Conservation (phyloP, 2,113 vertebrate species). For the Rattus rattus region DNA sequence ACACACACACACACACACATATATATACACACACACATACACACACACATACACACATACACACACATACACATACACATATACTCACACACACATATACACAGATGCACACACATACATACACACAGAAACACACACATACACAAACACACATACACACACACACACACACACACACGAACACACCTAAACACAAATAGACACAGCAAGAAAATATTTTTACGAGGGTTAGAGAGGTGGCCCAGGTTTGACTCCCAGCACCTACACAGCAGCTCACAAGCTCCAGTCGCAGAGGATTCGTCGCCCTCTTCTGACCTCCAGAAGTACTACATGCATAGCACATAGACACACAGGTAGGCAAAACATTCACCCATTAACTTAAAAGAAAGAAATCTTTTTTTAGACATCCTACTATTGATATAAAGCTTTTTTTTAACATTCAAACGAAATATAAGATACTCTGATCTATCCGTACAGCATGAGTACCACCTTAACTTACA, state of each 20-base stretch:
- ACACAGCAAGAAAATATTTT: background rate
- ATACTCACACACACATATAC: too few relatives aligned
- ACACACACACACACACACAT: too few relatives aligned
- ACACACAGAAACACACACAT: too few relatives aligned
- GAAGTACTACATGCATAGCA: too few relatives aligned
- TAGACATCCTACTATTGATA: constrained; percentile 67
- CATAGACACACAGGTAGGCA: background rate
- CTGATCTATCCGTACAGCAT: constrained; percentile 38
- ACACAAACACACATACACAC: background rate
- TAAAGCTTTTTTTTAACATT: constrained; percentile 80
- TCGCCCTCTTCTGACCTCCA: background rate
- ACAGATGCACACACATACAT: too few relatives aligned
- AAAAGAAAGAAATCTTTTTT: background rate
- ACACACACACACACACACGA: background rate
- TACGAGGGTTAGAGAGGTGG: background rate
- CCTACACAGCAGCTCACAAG: background rate
- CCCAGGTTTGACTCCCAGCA: background rate
- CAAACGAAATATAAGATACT: constrained; percentile 16
- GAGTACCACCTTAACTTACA: background rate
- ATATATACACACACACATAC: background rate
- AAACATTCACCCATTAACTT: background rate
- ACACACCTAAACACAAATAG: background rate
- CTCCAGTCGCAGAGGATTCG: too few relatives aligned
- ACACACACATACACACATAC: background rate
- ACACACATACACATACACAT: too few relatives aligned